A percentile compares a stretch with the other conserved stretches of the same genome.
These are phyloP conservation scores for Bradypodion pumilum DNA, from an alignment of 2,797 vertebrate genomes.

Conservation along the genomic window DNA sequence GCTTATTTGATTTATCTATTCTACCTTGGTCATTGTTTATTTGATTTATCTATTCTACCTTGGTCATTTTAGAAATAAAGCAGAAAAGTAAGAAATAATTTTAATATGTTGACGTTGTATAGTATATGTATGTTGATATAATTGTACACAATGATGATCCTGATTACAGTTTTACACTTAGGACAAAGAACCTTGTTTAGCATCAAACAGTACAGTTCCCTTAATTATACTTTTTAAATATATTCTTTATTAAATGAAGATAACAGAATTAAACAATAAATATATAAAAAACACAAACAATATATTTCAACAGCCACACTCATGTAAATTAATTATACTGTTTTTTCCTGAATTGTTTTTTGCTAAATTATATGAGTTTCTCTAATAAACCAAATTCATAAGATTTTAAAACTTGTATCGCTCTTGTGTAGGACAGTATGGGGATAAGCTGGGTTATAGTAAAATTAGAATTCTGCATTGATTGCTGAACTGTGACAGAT, in stretches of 20 bases:
- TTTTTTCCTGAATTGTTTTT: not conserved
- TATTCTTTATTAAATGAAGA: too few relatives aligned
- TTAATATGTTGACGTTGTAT: not conserved
- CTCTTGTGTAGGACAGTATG: too few relatives aligned
- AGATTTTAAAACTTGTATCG: too few relatives aligned
- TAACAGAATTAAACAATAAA: too few relatives aligned
- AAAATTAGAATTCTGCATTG: not conserved
- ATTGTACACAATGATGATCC: not conserved
- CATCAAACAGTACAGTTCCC: not conserved
- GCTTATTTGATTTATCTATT: too few relatives aligned
- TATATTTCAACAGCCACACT: too few relatives aligned
- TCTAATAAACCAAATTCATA: not conserved
- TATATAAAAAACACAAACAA: too few relatives aligned
- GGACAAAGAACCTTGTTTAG: not conserved
- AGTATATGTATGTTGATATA: not conserved
- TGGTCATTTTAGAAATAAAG: not conserved
- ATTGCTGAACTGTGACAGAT: not conserved
- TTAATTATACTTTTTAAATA: not conserved
- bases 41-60: not conserved
- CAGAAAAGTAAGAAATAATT: not conserved
- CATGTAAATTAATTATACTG: too few relatives aligned
- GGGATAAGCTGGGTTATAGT: not conserved
- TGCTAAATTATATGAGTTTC: not conserved
- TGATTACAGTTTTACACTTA: not conserved
- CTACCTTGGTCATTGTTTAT: too few relatives aligned